These are phyloP conservation scores for Noctua janthina DNA, from an alignment of 2,888 invertebrate genomes.

Conservation along the genomic window DNA sequence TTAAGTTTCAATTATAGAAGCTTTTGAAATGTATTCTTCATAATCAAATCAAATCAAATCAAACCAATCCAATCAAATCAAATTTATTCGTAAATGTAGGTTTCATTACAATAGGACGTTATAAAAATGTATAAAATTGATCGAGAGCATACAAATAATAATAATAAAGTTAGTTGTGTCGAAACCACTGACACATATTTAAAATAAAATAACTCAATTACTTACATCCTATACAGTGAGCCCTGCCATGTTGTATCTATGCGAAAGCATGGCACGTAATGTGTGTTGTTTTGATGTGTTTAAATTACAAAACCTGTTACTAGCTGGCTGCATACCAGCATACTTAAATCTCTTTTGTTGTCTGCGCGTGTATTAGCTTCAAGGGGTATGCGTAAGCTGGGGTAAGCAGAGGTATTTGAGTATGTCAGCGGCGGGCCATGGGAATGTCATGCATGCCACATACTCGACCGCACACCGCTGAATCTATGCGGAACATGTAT, in stretches of 20 bases:
- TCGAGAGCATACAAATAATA: too few species aligned
- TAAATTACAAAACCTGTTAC: background rate
- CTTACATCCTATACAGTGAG: background rate
- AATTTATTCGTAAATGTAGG: too few species aligned
- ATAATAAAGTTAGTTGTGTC: too few species aligned
- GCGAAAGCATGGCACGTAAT: background rate
- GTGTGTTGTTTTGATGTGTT: background rate
- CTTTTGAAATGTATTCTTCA: background rate
- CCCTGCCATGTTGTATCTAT: background rate
- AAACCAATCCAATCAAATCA: too few species aligned
- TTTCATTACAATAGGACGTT: too few species aligned
- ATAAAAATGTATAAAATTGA: too few species aligned
- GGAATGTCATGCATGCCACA: slow-evolving; percentile 46
- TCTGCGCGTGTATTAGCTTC: background rate
- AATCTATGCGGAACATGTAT: slow-evolving; percentile 34
- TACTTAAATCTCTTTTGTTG: background rate
- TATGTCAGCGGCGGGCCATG: slow-evolving; percentile 26
- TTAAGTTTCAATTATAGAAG: background rate
- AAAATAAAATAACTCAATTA: too few species aligned
- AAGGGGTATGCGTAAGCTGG: slow-evolving; percentile 9
- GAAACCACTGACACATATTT: too few species aligned
- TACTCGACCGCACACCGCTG: slow-evolving; percentile 34
- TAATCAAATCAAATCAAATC: background rate
- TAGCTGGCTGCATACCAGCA: background rate
- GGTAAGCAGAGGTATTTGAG: slow-evolving; percentile 41